phyloP scores from a whole-genome alignment of 2,888 invertebrate genomes.

The Urechis unicinctus region DNA sequence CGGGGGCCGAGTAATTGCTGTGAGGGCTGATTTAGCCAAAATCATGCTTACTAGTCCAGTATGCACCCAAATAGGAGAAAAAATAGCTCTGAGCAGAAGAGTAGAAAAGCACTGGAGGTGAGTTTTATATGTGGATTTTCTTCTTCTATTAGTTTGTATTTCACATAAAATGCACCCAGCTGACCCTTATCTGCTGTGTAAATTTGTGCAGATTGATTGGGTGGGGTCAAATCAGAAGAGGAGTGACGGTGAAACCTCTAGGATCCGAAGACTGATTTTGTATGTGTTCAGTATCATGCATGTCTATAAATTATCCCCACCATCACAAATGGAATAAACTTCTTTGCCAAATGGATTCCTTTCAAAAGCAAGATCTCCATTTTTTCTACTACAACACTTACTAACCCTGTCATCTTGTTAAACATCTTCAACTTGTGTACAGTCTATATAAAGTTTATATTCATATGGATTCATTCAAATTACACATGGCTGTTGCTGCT shows the following conservation, averaged over 20 bases:
- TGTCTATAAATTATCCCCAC: too few relatives aligned
- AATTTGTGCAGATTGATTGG: slow-evolving; percentile 77
- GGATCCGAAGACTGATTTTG: too few relatives aligned
- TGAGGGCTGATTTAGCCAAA: slow-evolving; percentile 94
- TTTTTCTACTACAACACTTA: too few relatives aligned
- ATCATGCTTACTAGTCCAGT: slow-evolving; percentile 95
- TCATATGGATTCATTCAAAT: too few relatives aligned
- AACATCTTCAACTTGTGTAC: too few relatives aligned
- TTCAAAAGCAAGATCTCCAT: too few relatives aligned
- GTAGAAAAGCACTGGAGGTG: slow-evolving; percentile 99
- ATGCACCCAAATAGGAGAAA: slow-evolving; percentile 97
- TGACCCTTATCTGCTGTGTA: background rate
- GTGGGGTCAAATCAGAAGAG: slow-evolving; percentile 98
- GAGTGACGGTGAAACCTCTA: slow-evolving; percentile 83
- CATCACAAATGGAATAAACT: too few relatives aligned
- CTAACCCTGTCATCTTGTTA: too few relatives aligned
- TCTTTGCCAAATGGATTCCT: too few relatives aligned
- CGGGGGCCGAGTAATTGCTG: slow-evolving; percentile 89
- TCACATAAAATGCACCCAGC: background rate
- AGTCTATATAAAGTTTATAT: too few relatives aligned
- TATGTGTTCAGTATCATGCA: too few relatives aligned
- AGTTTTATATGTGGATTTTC: background rate
- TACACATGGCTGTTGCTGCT: too few relatives aligned
- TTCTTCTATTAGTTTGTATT: background rate
- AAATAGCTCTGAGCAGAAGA: slow-evolving; percentile 96